A percentile compares a stretch with the other conserved stretches of the same genome.
Conservation (phyloP, 2,797 vertebrate species). For the Phataginus tricuspis region DNA sequence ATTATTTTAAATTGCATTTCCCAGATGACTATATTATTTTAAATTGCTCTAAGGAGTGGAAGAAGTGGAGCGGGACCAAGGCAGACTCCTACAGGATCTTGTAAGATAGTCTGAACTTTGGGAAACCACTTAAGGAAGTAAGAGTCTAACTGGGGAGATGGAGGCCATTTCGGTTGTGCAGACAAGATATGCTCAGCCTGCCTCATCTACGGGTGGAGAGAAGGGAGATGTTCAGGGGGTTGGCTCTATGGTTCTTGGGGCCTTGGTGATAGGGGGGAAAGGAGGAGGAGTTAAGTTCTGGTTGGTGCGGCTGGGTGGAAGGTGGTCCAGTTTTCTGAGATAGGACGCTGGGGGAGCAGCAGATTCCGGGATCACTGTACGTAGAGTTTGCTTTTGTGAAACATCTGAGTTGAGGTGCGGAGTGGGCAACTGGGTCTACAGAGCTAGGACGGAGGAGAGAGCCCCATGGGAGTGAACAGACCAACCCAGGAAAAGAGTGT, state of each 20-base stretch:
- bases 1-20: not conserved
- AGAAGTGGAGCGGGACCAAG: not conserved
- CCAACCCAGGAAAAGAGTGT: rapidly evolving
- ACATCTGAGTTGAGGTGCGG: not conserved
- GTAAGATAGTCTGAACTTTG: not conserved
- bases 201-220: not conserved
- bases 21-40: not conserved
- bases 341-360: not conserved
- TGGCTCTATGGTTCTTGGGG: no score
- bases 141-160: not conserved
- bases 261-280: not conserved
- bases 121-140: not conserved
- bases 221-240: not conserved
- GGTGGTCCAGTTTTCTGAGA: not conserved
- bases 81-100: not conserved
- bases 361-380: not conserved
- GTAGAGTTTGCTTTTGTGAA: not conserved
- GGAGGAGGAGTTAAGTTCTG: not conserved
- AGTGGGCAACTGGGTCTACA: not conserved
- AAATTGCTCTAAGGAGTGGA: not conserved
- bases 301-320: not conserved
- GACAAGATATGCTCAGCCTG: not conserved
- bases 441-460: not conserved
- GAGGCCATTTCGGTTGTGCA: not conserved
- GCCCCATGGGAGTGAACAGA: not conserved